Evolutionary conservation across 2,113 vertebrate genomes (phyloP).

Genomic region (Protomyctophum bolini): DNA sequence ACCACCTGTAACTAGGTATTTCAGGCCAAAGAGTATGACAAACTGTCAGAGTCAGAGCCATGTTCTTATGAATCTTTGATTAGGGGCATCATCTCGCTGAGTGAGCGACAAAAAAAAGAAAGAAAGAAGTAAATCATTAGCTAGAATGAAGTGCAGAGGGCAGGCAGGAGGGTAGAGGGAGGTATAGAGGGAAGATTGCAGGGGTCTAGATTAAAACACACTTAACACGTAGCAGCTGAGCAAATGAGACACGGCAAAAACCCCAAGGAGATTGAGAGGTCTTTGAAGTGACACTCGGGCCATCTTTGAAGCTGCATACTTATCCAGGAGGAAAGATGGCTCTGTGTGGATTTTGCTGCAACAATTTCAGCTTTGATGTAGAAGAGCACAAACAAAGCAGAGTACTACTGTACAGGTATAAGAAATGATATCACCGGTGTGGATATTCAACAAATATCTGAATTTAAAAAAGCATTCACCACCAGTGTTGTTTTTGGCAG

Average conservation of each 20-base stretch:
- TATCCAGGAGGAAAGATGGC: conserved; percentile 53
- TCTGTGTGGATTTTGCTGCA: conserved; percentile 45
- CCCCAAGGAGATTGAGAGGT: conserved; percentile 57
- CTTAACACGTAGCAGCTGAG: conserved; percentile 42
- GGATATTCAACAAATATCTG: no score
- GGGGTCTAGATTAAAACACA: conserved; percentile 54
- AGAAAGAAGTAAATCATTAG: conserved; percentile 37
- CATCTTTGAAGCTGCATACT: conserved; percentile 63
- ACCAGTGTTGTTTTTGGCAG: no score
- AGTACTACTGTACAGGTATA: background rate
- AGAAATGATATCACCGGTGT: background rate
- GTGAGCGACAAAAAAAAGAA: conserved; percentile 39
- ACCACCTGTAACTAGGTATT: background rate
- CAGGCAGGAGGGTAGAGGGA: conserved; percentile 17
- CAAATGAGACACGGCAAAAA: conserved; percentile 35
- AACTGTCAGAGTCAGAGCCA: no score
- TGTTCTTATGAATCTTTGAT: conserved; percentile 54
- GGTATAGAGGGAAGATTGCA: conserved; percentile 39
- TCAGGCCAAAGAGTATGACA: conserved; percentile 20
- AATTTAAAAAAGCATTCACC: no score
- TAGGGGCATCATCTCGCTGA: conserved; percentile 45
- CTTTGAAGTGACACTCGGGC: conserved; percentile 67
- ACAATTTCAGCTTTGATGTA: conserved; percentile 45
- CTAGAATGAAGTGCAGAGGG: conserved; percentile 21
- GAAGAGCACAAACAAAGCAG: conserved; percentile 23